Percentiles rank a stretch among this genome's conserved stretches.
Evolutionary conservation across 2,797 vertebrate species (phyloP).

Genomic region (Pangasius macronema): DNA sequence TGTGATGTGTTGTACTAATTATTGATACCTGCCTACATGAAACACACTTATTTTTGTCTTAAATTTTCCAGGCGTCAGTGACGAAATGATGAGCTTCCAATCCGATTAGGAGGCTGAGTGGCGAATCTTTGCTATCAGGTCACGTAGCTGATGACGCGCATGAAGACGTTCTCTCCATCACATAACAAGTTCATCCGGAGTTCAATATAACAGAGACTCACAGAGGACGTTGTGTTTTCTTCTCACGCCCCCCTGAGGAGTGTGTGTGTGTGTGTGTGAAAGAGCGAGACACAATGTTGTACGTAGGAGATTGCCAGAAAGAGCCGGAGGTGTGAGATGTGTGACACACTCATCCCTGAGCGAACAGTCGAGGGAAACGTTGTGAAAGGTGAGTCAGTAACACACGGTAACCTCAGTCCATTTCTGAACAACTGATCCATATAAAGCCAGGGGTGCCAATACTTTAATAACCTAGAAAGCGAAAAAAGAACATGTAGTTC

Average conservation of each 20-base stretch:
- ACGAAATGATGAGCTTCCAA: background rate
- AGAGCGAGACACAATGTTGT: background rate
- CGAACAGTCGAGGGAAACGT: background rate
- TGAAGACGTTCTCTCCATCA: background rate
- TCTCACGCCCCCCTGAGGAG: background rate
- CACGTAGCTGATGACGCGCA: background rate
- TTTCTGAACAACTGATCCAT: background rate
- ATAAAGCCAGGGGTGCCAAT: background rate
- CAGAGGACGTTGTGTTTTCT: constrained; percentile 25
- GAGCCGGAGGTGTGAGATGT: constrained; percentile 9
- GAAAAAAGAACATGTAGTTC: background rate
- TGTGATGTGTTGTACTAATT: background rate
- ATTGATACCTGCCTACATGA: background rate
- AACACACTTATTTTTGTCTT: no score
- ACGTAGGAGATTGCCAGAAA: background rate
- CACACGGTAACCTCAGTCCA: background rate
- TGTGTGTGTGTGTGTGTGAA: constrained; percentile 18
- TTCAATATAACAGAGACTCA: constrained; percentile 17
- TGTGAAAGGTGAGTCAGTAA: constrained; percentile 13
- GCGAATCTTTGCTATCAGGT: background rate
- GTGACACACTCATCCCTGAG: background rate
- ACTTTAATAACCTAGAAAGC: background rate
- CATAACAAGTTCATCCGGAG: constrained; percentile 33
- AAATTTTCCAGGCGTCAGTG: background rate
- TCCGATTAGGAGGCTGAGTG: background rate